A percentile compares a stretch with the other conserved stretches of the same genome.
phyloP scores from a whole-genome alignment of 53 echinoderm and acorn worm species.

The Echinometra lucunter region DNA sequence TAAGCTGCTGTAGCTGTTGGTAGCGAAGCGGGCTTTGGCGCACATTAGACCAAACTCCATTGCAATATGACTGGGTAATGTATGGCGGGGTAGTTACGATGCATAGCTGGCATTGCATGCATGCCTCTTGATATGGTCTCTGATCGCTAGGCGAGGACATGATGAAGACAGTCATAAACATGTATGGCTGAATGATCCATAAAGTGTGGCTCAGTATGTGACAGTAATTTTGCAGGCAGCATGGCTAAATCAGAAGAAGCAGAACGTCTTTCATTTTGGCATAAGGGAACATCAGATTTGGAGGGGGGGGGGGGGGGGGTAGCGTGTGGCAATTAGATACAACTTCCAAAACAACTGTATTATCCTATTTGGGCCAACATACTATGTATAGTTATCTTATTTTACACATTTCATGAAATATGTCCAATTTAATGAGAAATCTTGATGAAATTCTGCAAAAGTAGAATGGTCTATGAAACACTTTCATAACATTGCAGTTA shows the following conservation, averaged over 20 bases:
- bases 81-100: conserved; percentile 27
- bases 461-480: no score
- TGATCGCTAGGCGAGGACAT: background rate
- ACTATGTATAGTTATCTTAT: no score
- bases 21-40: conserved; percentile 4
- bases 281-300: no score
- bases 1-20: background rate
- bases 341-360: no score
- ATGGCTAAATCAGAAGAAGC: background rate
- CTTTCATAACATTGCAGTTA: no score
- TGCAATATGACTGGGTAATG: background rate
- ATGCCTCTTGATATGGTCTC: conserved; percentile 35
- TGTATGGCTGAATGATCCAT: conserved; percentile 26
- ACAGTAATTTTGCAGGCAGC: background rate
- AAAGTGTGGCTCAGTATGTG: background rate
- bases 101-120: conserved; percentile 56
- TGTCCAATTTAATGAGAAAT: no score
- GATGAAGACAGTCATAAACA: background rate
- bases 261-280: no score
- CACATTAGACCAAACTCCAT: conserved; percentile 7
- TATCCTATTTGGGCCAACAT: no score
- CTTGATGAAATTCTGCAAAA: no score
- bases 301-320: no score
- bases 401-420: no score
- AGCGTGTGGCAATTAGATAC: no score